Evolutionary conservation across 2,888 invertebrate genomes (phyloP).

Genomic region (Eilema depressum): DNA sequence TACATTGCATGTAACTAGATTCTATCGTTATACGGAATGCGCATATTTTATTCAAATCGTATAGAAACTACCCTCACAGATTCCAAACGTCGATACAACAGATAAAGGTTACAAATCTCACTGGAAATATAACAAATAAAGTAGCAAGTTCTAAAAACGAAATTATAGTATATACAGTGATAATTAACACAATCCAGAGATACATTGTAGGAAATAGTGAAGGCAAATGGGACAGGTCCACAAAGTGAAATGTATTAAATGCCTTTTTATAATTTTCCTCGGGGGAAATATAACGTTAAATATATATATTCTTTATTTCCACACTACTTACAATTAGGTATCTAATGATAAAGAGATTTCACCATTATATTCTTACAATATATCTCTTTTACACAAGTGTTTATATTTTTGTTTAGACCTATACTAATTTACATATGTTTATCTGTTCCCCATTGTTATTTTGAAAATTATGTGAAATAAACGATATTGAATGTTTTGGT

Average conservation of each 20-base stretch:
- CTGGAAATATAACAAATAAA: slow-evolving; percentile 68
- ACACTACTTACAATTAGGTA: slow-evolving; percentile 78
- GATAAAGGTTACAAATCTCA: slow-evolving; percentile 58
- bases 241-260: slow-evolving; percentile 80
- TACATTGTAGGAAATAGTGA: slow-evolving; percentile 76
- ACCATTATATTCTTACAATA: slow-evolving; percentile 79
- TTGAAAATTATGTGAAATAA: slow-evolving; percentile 57
- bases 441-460: slow-evolving; percentile 87
- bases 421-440: slow-evolving; percentile 86
- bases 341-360: slow-evolving; percentile 82
- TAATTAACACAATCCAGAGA: slow-evolving; percentile 67
- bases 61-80: slow-evolving; percentile 32
- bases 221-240: slow-evolving; percentile 68
- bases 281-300: slow-evolving; percentile 75
- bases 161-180: slow-evolving; percentile 65
- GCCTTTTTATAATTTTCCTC: slow-evolving; percentile 74
- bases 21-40: slow-evolving; percentile 49
- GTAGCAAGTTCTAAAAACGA: slow-evolving; percentile 51
- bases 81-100: slow-evolving; percentile 34
- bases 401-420: slow-evolving; percentile 71
- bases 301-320: slow-evolving; percentile 72
- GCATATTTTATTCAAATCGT: slow-evolving; percentile 23
- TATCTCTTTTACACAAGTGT: slow-evolving; percentile 76
- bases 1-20: slow-evolving; percentile 25
- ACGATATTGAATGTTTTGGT: slow-evolving; percentile 62